A percentile compares a stretch with the other conserved stretches of the same genome.
Conservation (phyloP, 1,140 invertebrate species). For the Globodera ellingtonae region DNA sequence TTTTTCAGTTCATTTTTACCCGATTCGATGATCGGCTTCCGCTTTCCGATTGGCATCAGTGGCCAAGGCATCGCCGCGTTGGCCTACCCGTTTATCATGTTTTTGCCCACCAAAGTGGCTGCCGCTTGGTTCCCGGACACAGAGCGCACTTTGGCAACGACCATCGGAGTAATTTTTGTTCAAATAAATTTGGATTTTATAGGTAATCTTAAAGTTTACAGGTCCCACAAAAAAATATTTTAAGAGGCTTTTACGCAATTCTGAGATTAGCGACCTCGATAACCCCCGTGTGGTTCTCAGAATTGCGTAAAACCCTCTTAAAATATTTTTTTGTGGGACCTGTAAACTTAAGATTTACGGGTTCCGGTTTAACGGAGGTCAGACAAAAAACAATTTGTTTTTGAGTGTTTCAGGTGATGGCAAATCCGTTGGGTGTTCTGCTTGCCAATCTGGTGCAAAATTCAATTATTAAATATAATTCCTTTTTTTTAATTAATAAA, state of each 20-base stretch:
- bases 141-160: constrained; percentile 63
- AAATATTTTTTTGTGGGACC: no score
- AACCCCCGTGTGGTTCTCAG: no score
- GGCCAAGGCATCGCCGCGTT: constrained; percentile 63
- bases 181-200: constrained; percentile 7
- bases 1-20: constrained; percentile 54
- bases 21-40: constrained; percentile 18
- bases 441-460: constrained; percentile 52
- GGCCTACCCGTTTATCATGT: constrained; percentile 65
- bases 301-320: no score
- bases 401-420: constrained; percentile 48
- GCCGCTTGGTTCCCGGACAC: constrained; percentile 63
- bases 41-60: constrained; percentile 60
- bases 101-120: constrained; percentile 63
- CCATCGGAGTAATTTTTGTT: constrained; percentile 43
- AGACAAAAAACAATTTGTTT: neutral
- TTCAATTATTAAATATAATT: constrained; percentile 11
- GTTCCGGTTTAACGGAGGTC: no score
- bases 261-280: no score
- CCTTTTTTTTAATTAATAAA: no score
- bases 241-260: no score
- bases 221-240: no score
- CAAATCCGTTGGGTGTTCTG: constrained; percentile 62
- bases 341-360: no score
- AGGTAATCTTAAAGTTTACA: no score